Evolutionary conservation across 2,888 invertebrate species (phyloP).

Genomic region (Conops quadrifasciatus): DNA sequence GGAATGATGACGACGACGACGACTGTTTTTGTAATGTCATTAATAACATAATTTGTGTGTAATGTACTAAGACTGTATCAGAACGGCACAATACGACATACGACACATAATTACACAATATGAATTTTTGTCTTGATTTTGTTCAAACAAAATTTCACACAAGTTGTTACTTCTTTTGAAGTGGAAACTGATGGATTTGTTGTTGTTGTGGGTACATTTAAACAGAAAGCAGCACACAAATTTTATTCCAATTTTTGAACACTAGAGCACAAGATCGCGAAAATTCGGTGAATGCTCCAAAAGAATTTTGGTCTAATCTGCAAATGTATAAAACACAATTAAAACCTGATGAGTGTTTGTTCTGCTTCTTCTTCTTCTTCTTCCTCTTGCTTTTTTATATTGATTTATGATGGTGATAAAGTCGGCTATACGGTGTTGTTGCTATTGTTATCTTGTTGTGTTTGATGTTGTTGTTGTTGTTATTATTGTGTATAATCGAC

Average conservation of each 20-base stretch:
- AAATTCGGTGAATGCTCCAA: constrained; percentile 18
- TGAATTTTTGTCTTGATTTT: no score
- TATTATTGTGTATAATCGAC: not conserved
- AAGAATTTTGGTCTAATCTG: not conserved
- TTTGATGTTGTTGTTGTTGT: constrained; percentile 8
- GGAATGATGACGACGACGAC: no score
- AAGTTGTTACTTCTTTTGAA: not conserved
- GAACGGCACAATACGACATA: no score
- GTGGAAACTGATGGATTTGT: not conserved
- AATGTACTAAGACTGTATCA: no score
- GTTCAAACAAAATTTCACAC: no score
- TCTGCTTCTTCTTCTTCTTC: not conserved
- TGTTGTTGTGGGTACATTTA: not conserved
- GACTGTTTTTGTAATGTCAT: no score
- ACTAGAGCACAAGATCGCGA: constrained; percentile 32
- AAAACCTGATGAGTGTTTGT: constrained; percentile 11
- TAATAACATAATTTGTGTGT: no score
- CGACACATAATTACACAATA: no score
- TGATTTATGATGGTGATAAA: not conserved
- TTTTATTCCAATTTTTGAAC: constrained; percentile 29
- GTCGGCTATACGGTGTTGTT: constrained; percentile 4
- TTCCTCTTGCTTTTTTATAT: constrained; percentile 17
- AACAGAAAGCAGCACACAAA: not conserved
- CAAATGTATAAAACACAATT: not conserved
- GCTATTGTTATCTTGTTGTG: constrained; percentile 24